Evolutionary conservation across 2,797 vertebrate species (phyloP).

Genomic region (Spatula versicolor): DNA sequence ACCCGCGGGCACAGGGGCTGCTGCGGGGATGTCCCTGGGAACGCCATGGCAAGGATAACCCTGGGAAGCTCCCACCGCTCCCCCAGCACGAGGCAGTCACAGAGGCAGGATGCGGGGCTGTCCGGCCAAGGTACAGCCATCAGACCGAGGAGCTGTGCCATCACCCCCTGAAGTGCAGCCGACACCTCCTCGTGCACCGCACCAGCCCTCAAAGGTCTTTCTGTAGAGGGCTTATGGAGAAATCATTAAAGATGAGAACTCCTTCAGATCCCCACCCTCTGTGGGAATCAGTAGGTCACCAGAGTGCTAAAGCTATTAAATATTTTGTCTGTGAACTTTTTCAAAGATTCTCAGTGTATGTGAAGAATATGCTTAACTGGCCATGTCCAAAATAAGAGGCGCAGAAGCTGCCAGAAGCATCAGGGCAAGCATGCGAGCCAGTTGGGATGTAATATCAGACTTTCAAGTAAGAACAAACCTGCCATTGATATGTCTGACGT

Average conservation of each 20-base stretch:
- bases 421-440: neutral
- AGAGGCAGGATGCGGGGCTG: too few relatives aligned
- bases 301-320: neutral
- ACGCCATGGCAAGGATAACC: neutral
- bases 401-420: neutral
- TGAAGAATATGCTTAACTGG: neutral
- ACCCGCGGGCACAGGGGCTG: too few relatives aligned
- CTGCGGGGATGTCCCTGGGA: too few relatives aligned
- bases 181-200: neutral
- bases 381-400: accelerated
- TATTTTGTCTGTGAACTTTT: neutral
- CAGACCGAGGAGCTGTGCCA: accelerated
- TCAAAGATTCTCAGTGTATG: neutral
- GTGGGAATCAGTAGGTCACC: neutral
- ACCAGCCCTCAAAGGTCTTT: neutral
- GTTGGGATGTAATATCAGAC: neutral
- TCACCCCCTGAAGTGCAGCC: accelerated
- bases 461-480: slow-evolving; percentile 14
- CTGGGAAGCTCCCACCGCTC: neutral
- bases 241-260: neutral
- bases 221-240: neutral
- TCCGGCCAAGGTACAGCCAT: accelerated
- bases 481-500: neutral
- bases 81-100: accelerated
- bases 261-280: neutral